These are phyloP conservation scores for Oxygymnocypris stewartii DNA, from an alignment of 2,113 vertebrate genomes.

Conservation along the genomic window DNA sequence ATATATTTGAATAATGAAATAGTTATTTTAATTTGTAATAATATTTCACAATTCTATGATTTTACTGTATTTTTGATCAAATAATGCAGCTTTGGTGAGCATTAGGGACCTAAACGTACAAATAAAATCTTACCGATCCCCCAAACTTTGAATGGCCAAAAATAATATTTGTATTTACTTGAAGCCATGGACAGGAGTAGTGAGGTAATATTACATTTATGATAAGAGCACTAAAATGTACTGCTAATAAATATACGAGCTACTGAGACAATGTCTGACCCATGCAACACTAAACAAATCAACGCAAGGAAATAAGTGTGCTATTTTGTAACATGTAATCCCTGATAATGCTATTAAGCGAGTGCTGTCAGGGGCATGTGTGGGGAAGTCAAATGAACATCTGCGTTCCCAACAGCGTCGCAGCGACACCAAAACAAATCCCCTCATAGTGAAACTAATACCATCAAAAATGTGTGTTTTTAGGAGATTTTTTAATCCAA, in stretches of 20 bases:
- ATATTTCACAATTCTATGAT: not conserved
- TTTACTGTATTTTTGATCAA: not conserved
- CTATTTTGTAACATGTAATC: constrained; percentile 64
- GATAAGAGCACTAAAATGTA: not conserved
- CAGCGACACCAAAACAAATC: constrained; percentile 27
- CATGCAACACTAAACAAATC: constrained; percentile 10
- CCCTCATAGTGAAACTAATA: constrained; percentile 31
- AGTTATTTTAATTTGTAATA: not conserved
- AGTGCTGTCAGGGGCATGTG: constrained; percentile 39
- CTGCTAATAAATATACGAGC: not conserved
- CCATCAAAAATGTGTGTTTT: not conserved
- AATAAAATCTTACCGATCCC: not conserved
- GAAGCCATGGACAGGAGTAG: not conserved
- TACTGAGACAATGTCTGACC: not conserved
- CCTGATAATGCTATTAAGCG: constrained; percentile 66
- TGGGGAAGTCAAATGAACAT: constrained; percentile 50
- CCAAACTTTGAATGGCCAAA: not conserved
- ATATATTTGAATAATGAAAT: not conserved
- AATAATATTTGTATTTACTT: not conserved
- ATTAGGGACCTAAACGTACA: not conserved
- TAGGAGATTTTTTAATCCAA: constrained; percentile 27
- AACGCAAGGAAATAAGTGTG: constrained; percentile 60
- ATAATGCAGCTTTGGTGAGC: not conserved
- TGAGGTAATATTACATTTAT: not conserved
- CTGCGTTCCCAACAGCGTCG: not conserved